Evolutionary conservation across 1,140 invertebrate species (phyloP), one percentile per base, ranked within the genome.

Genomic region (Hormaphis cornu): DNA sequence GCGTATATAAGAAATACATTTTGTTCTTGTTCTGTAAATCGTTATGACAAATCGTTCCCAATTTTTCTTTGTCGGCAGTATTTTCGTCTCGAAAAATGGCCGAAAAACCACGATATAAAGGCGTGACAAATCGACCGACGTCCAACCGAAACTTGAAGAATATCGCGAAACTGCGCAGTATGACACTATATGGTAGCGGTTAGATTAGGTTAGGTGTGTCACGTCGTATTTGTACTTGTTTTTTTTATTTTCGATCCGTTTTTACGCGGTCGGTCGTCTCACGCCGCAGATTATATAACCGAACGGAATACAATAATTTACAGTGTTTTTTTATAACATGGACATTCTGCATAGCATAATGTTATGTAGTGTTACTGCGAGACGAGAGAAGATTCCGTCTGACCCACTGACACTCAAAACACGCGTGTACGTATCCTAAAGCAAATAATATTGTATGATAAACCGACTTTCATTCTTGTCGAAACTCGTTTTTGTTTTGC

Each of bases 351-450:
- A n/a, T n/a, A 46, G 18, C 4, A n/a, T 59, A 42, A 22, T 10
- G 28, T 52, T 52, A 28, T 12, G 12, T 7, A 24, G 7, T 33
- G 18, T 18, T n/a, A 3, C 4, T n/a, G 3, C 14, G 24, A 24
- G n/a, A n/a, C n/a, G n/a, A n/a, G n/a, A 61, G 58, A 61, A 44
- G 24, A 61, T 26, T 59, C n/a, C n/a, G n/a, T n/a, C 40, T 61
- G 58, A 61, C 58, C 58, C 58, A 61, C 22, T 61, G 58, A 40
- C 58, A 42, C 35, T 44, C 40, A 30, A 44, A 20, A 42, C 40
- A n/a, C n/a, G n/a, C 28, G 28, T 20, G 20, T 54, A 54, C 16
- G n/a, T 42, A 42, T 42, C 14, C 40, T 18, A 1, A 16, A n/a
- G 28, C 28, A 10, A 4, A n/a, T n/a, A n/a, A n/a, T n/a, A n/a